Base-by-base conservation (phyloP, 2,888 invertebrate species). In the Drosophila ustulata region DNA sequence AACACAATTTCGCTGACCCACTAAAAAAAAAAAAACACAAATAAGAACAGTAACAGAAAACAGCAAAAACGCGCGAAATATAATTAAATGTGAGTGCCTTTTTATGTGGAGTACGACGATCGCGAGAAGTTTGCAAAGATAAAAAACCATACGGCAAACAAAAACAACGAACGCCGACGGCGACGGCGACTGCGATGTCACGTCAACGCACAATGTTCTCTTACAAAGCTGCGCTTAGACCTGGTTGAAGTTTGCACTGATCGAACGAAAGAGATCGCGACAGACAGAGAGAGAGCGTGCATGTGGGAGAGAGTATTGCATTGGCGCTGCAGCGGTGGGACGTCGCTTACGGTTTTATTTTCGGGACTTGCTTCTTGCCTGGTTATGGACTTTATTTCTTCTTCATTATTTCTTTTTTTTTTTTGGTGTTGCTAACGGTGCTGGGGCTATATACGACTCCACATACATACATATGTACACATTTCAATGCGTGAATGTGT, bases 1-100 rank as follows among this genome's bases (percentile, higher is more conserved):
- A 71, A 68, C 64, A 71, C 63, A 76, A 89, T 84, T 89, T 86
- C 82, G 88, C 89, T 86, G 85, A 86, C 85, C 85, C 71, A 86
- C 85, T 84, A 89, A 82, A 83, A 78, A 71, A 52, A 66, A 58
- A 39, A 63, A 62, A 51, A 26, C 18, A 77, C 57, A 56, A 78
- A 68, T 61, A 83, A 67, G 64, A 72, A 58, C 51, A 76, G 41
- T 52, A 72, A 66, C 65, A 62, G 51, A 51, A 59, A 64, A 56
- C 59, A 43, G 47, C 32, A 58, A 71, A 71, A 75, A 72, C 59
- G 72, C 72, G 78, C 75, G 52, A 78, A 80, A 78, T 73, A 80
- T 78, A 82, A 84, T 86, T 80, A 80, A 88, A 84, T 71, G 74
- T 82, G 67, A 82, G 83, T 73, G 80, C 55, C 71, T 71, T 80